phyloP scores from a whole-genome alignment of 2,797 vertebrate species.

The Gephyroberyx darwinii region DNA sequence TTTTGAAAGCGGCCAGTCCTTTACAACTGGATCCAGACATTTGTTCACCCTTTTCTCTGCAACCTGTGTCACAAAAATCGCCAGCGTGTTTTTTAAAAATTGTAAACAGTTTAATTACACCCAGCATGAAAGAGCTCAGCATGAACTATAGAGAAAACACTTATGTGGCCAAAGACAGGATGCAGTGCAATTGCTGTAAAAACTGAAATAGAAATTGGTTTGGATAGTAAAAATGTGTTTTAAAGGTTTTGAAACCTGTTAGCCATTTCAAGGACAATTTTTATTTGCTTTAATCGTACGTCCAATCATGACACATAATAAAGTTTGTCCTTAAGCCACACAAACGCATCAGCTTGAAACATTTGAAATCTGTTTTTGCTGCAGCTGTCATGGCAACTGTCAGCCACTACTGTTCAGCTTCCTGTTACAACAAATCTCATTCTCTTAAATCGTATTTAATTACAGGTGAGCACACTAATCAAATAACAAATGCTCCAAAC shows the following conservation, averaged over 20 bases:
- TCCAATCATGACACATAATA: slow-evolving; percentile 76
- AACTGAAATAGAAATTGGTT: slow-evolving; percentile 63
- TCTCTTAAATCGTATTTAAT: slow-evolving; percentile 38
- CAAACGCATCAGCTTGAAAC: slow-evolving; percentile 39
- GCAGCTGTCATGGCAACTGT: slow-evolving; percentile 54
- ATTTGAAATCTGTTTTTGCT: slow-evolving; percentile 43
- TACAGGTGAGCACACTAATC: slow-evolving; percentile 37
- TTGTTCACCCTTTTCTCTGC: slow-evolving; percentile 25
- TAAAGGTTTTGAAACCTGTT: slow-evolving; percentile 61
- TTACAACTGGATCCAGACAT: slow-evolving; percentile 41
- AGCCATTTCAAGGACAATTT: slow-evolving; percentile 67
- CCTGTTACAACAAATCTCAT: slow-evolving; percentile 47
- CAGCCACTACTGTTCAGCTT: slow-evolving; percentile 39
- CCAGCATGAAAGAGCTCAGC: slow-evolving; percentile 32
- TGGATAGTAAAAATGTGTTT: slow-evolving; percentile 57
- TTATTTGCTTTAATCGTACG: slow-evolving; percentile 66
- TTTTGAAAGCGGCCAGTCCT: slow-evolving; percentile 43
- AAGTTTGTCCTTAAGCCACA: slow-evolving; percentile 57
- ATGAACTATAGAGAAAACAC: slow-evolving; percentile 55
- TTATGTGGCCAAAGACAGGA: slow-evolving; percentile 63
- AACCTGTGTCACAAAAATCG: slow-evolving; percentile 16
- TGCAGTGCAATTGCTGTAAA: slow-evolving; percentile 45
- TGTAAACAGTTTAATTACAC: slow-evolving; percentile 62
- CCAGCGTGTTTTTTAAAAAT: slow-evolving; percentile 49
- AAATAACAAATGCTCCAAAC: slow-evolving; percentile 42